Evolutionary conservation across 2,113 vertebrate genomes (phyloP).

Genomic region (Kryptolebias marmoratus): DNA sequence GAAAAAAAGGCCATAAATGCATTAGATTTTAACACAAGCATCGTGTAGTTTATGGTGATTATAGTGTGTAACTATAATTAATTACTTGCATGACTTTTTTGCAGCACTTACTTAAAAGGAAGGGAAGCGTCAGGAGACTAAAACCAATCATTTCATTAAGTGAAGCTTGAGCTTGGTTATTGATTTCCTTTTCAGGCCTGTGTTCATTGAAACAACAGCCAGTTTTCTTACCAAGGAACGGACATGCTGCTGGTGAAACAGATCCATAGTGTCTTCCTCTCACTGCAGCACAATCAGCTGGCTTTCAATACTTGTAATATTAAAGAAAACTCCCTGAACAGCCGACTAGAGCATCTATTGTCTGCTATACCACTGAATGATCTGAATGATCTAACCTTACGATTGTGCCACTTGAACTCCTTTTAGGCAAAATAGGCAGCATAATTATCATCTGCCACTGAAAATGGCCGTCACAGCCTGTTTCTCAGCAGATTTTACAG

Average conservation of each 20-base stretch:
- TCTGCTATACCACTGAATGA: too few relatives aligned
- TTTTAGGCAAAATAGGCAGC: too few relatives aligned
- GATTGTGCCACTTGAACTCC: too few relatives aligned
- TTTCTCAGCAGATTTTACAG: too few relatives aligned
- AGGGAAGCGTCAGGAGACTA: constrained; percentile 34
- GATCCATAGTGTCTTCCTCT: constrained; percentile 30
- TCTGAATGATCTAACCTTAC: too few relatives aligned
- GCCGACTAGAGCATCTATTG: too few relatives aligned
- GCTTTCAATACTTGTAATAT: constrained; percentile 9
- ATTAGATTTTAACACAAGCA: constrained; percentile 20
- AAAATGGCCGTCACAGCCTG: too few relatives aligned
- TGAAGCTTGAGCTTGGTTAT: constrained; percentile 29
- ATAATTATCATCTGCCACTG: too few relatives aligned
- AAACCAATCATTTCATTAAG: constrained; percentile 51
- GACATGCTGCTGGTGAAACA: constrained; percentile 32
- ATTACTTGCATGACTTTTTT: constrained; percentile 43
- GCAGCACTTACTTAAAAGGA: constrained; percentile 33
- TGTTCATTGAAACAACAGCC: constrained; percentile 43
- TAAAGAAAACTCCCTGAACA: background rate
- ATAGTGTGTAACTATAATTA: constrained; percentile 10
- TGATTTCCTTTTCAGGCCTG: constrained; percentile 49
- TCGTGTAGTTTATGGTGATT: constrained; percentile 1
- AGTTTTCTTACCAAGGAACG: constrained; percentile 39
- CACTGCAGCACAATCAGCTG: constrained; percentile 15
- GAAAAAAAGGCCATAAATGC: constrained; percentile 11